phyloP scores from a whole-genome alignment of 1,140 invertebrate species.

The Hylaeus volcanicus region DNA sequence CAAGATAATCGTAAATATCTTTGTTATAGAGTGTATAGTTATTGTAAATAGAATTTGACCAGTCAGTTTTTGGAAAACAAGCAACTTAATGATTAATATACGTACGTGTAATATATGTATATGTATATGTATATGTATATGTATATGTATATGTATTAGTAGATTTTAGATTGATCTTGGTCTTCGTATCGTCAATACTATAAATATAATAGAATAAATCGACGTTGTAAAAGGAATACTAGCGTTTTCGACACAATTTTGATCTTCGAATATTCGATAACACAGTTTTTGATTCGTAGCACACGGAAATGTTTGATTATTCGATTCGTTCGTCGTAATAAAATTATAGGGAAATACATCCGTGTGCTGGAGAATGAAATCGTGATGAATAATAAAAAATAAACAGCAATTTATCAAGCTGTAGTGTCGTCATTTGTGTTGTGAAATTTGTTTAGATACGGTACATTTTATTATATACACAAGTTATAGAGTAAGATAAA shows the following conservation, averaged over 20 bases:
- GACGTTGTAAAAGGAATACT: slow-evolving; percentile 9
- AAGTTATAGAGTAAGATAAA: slow-evolving; percentile 20
- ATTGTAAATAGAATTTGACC: slow-evolving; percentile 43
- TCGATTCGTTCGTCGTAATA: not conserved
- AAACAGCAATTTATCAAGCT: not conserved
- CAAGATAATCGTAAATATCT: slow-evolving; percentile 35
- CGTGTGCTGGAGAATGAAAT: slow-evolving; percentile 7
- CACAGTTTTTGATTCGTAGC: not conserved
- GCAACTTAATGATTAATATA: not conserved
- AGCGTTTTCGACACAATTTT: slow-evolving; percentile 10
- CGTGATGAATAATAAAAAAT: not conserved
- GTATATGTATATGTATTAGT: slow-evolving; percentile 2
- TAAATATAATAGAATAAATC: slow-evolving; percentile 15
- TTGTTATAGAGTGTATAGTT: slow-evolving; percentile 31
- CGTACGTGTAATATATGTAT: not conserved
- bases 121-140: too few species aligned
- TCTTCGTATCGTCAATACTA: slow-evolving; percentile 10
- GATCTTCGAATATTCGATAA: slow-evolving; percentile 16
- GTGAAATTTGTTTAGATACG: slow-evolving; percentile 23
- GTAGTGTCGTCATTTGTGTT: not conserved
- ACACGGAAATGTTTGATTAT: slow-evolving; percentile 22
- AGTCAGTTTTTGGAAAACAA: slow-evolving; percentile 25
- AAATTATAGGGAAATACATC: not conserved
- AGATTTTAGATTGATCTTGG: slow-evolving; percentile 10
- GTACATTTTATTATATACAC: slow-evolving; percentile 14